These are phyloP conservation scores for Hemiprocne comata DNA, from an alignment of 2,113 vertebrate genomes.

Conservation along the genomic window DNA sequence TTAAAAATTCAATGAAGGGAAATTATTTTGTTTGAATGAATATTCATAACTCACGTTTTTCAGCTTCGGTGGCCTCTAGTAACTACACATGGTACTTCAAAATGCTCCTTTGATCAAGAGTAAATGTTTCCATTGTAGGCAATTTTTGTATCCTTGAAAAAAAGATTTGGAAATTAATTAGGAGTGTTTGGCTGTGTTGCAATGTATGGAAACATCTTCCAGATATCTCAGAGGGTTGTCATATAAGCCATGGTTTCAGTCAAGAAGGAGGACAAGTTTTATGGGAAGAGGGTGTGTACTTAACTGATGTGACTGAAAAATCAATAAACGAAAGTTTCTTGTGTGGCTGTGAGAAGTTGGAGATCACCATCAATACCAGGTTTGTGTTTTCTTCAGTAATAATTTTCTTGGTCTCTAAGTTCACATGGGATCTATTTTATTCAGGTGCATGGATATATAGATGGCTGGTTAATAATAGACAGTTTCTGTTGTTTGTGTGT, in stretches of 20 bases:
- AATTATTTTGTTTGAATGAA: background rate
- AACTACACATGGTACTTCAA: background rate
- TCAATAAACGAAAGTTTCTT: background rate
- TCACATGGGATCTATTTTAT: background rate
- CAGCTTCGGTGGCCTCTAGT: background rate
- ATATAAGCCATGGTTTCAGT: background rate
- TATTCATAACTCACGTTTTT: background rate
- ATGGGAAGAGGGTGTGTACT: background rate
- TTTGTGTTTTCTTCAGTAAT: background rate
- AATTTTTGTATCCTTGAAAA: background rate
- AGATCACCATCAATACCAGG: background rate
- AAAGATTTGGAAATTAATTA: background rate
- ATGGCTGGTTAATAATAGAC: background rate
- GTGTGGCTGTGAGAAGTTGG: background rate
- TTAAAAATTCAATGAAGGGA: background rate
- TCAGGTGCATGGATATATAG: background rate
- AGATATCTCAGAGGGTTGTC: background rate
- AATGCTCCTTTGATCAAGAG: background rate
- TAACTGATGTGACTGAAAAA: background rate
- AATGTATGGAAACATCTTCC: background rate
- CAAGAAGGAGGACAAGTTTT: background rate
- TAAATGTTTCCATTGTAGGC: rapidly evolving
- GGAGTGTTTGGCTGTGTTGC: background rate
- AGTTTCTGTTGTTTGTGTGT: background rate
- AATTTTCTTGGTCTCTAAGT: background rate